phyloP scores from a whole-genome alignment of 1,140 invertebrate species.

The Drosophila mayri region DNA sequence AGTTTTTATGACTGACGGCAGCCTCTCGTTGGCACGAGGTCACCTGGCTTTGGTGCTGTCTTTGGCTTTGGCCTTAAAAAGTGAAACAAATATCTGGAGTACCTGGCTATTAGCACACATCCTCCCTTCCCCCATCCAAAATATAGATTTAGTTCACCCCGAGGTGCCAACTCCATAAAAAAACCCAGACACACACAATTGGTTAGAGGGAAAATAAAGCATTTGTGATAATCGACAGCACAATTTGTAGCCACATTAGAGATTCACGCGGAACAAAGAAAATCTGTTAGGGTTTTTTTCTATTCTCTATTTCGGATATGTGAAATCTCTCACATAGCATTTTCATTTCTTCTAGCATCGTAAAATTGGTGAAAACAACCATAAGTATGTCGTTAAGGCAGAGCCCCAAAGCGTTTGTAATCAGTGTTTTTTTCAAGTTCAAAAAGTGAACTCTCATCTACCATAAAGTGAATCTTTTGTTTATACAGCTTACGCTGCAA shows the following conservation, averaged over 20 bases:
- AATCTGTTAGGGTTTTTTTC: conserved; percentile 9
- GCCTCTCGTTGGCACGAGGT: conserved; percentile 42
- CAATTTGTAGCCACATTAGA: conserved; percentile 4
- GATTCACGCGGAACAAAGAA: conserved; percentile 16
- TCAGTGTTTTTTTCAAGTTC: conserved; percentile 23
- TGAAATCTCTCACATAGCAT: conserved; percentile 44
- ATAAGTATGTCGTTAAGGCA: conserved; percentile 32
- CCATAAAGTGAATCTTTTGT: conserved; percentile 37
- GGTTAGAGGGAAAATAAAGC: conserved; percentile 18
- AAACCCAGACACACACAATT: conserved; percentile 19
- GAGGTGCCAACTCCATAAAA: conserved; percentile 42
- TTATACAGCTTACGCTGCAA: conserved; percentile 65
- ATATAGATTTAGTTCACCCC: conserved; percentile 39
- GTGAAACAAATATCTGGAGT: conserved; percentile 82
- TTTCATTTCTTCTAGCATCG: conserved; percentile 34
- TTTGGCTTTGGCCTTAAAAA: conserved; percentile 63
- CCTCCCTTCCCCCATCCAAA: conserved; percentile 13
- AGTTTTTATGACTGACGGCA: conserved; percentile 48
- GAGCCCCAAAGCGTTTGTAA: conserved; percentile 2
- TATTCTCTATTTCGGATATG: conserved; percentile 7
- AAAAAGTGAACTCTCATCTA: conserved; percentile 15
- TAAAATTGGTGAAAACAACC: conserved; percentile 40
- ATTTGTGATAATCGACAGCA: conserved; percentile 24
- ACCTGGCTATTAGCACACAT: conserved; percentile 71
- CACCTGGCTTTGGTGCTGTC: conserved; percentile 25